Evolutionary conservation across 2,797 vertebrate genomes (phyloP), one percentile per base, ranked within the genome.

Genomic region (Erethizon dorsatum): DNA sequence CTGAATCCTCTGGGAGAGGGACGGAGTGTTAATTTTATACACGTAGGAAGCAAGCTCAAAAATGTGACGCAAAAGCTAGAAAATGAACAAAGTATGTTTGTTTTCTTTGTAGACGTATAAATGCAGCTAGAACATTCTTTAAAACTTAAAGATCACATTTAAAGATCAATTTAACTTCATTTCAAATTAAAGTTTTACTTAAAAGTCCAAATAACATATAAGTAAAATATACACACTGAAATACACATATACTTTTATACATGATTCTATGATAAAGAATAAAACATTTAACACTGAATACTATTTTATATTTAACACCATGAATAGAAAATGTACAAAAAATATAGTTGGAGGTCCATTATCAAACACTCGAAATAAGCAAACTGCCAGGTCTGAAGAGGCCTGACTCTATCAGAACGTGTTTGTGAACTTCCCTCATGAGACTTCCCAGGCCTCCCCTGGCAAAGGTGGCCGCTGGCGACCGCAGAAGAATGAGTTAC

Each of bases 1-100:
- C 99, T 99, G 97, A 99, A 99, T 84, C 99, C 99, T 98, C 98
- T 99, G 90, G 99, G 98, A 41, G 99, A 99, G 26, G 99, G 99
- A 96, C 99, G 99, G 5, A 97, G 98, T 18, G 99, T 98, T 61
- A 99, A 97, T 97, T 99, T 99, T 96, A 99, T 67, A 86, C 99
- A 99, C 37, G 99, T 98, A 8, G 99, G 99, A 57, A 99, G 98
- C 78, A 99, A 96, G 45, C 99, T 99, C 97, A 99, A 97, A 92
- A 99, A 97, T 2, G 99, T 99, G 85, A 99, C 98, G 86, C 98
- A 99, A 90, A 99, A 99, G 98, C 99, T 99, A 94, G 96, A 98
- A 98, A 47, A 97, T 75, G 8, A 93, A 89, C 93, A 96, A 96
- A 90, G 94, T 13, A 82, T 92, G 82, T 56, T 13, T 28, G 95